Base-by-base conservation (phyloP, 1,140 invertebrate genomes). In the Penaeus indicus region DNA sequence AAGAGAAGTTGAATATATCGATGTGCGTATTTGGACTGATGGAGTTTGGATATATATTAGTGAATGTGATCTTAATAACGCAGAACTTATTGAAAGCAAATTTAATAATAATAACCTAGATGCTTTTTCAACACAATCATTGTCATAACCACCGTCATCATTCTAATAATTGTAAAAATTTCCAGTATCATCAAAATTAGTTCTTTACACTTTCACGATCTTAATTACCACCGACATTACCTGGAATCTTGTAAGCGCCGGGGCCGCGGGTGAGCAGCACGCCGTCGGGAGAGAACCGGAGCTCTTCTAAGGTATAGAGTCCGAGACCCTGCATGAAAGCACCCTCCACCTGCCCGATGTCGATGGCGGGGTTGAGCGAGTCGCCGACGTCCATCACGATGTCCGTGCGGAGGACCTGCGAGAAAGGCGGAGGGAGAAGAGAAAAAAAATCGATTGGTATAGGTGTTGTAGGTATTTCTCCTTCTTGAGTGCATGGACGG, bases 321-420 rank as follows among this genome's bases (percentile, higher is more conserved):
- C 98, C 98, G 92, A 98, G 97, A 0, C 98, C 98, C 94, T 99
- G 98, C 91, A 97, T 95, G 91, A 98, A 99, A 0, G 94, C 98
- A 60, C 98, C 98, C 94, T 99, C 98, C 42, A 99, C 96, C 94
- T 99, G 98, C 0, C 98, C 98, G 92, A 99, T 97, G 91, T 99
- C 98, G 91, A 99, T 98, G 0, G 97, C 97, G 42, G 98, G 98
- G 94, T 99, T 99, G 54, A 99, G 93, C 93, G 97, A 98, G 87
- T 97, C 95, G 27, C 96, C 96, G 82, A 99, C 94, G 93, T 99
- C 98, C 98, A 99, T 99, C 0, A 99, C 97, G 91, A 99, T 99
- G 91, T 99, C 97, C 4, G 96, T 97, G 92, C 95, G 94, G 75
- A 97, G 92, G 13, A 98, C 95, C 95, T 96, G 90, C 83, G 91